These are phyloP conservation scores for Coranthus polyacanthus DNA, from an alignment of 2,797 vertebrate species.

Conservation along the genomic window DNA sequence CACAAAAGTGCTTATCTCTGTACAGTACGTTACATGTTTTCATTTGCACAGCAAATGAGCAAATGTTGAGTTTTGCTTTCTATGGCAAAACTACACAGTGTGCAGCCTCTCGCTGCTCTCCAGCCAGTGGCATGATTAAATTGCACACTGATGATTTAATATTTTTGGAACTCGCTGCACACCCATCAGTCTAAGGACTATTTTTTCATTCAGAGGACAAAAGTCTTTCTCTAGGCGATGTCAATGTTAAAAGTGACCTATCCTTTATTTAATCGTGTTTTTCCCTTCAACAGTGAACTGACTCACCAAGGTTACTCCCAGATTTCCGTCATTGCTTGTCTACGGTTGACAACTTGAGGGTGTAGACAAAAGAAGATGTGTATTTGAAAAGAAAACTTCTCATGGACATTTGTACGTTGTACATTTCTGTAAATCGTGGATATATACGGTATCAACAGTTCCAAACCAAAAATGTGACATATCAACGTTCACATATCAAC, in stretches of 20 bases:
- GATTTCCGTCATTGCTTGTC: neutral
- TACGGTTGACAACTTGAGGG: too few species aligned
- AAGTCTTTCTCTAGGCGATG: neutral
- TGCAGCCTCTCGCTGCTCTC: conserved; percentile 3
- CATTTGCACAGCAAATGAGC: conserved; percentile 53
- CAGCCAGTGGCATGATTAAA: neutral
- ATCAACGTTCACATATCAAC: too few species aligned
- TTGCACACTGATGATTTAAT: neutral
- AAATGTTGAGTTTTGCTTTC: conserved; percentile 45
- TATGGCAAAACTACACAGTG: conserved; percentile 1
- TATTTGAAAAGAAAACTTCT: neutral
- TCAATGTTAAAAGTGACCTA: neutral
- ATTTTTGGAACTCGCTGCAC: neutral
- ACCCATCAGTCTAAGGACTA: neutral
- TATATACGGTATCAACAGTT: too few species aligned
- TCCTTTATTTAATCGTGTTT: neutral
- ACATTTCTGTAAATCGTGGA: too few species aligned
- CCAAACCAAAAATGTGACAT: too few species aligned
- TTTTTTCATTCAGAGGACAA: too few species aligned
- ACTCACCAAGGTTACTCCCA: neutral
- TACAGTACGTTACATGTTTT: conserved; percentile 45
- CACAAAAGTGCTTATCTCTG: conserved; percentile 55
- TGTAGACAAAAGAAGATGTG: too few species aligned
- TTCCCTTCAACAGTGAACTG: neutral
- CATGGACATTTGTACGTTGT: too few species aligned